Evolutionary conservation across 2,113 vertebrate species (phyloP).

Genomic region (Pimephales promelas): DNA sequence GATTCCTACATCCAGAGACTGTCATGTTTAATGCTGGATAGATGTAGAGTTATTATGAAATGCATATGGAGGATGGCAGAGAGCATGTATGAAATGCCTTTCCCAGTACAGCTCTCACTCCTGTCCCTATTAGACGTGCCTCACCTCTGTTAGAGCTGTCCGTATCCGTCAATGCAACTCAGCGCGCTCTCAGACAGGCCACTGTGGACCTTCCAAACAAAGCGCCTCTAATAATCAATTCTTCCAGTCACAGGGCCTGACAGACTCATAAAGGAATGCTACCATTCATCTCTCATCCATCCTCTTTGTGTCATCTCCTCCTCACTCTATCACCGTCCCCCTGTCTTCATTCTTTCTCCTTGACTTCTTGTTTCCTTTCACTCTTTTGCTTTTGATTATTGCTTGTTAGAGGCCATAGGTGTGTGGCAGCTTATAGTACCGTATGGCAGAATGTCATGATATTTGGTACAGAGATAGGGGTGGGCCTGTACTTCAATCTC

Average conservation of each 20-base stretch:
- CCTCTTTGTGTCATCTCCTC: conserved; percentile 40
- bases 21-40: not conserved
- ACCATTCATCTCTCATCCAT: conserved; percentile 47
- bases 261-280: conserved; percentile 51
- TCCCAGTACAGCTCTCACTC: not conserved
- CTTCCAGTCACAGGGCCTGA: conserved; percentile 42
- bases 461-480: not conserved
- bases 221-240: conserved; percentile 55
- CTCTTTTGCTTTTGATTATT: not conserved
- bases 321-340: not conserved
- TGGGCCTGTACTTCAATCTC: not conserved
- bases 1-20: not conserved
- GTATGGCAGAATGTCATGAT: not conserved
- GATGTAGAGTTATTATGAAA: not conserved
- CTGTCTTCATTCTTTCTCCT: conserved; percentile 13
- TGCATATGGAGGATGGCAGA: conserved; percentile 27
- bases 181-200: conserved; percentile 6
- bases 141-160: conserved; percentile 33
- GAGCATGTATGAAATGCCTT: conserved; percentile 4
- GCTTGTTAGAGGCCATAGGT: conserved; percentile 11
- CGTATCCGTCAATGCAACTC: conserved; percentile 40
- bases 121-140: not conserved
- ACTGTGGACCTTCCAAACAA: conserved; percentile 39
- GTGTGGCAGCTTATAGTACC: not conserved
- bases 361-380: conserved; percentile 24